Evolutionary conservation across 2,888 invertebrate species (phyloP).

Genomic region (Reticulitermes lucifugus): DNA sequence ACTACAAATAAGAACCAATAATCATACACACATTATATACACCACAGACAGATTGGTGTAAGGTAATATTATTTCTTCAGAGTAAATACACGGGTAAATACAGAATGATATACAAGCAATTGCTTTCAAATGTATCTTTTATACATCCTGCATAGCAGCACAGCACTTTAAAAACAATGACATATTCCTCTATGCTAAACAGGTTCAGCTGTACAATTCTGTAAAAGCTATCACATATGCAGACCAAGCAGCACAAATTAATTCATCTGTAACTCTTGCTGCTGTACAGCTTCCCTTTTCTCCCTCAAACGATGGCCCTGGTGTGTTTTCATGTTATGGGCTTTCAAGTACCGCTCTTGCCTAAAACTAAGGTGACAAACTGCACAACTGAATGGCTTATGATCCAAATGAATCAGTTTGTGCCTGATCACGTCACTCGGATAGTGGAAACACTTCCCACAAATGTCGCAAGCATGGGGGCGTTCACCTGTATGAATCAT

Average conservation of each 20-base stretch:
- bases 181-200: not conserved
- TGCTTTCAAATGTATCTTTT: not conserved
- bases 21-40: not conserved
- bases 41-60: not conserved
- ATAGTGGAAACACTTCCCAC: conserved; percentile 58
- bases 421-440: conserved; percentile 60
- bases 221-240: not conserved
- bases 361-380: conserved; percentile 60
- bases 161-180: not conserved
- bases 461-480: conserved; percentile 66
- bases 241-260: not conserved
- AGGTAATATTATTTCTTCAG: not conserved
- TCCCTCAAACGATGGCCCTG: conserved; percentile 59
- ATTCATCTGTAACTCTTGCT: not conserved
- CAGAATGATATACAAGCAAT: not conserved
- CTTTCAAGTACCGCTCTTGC: conserved; percentile 64
- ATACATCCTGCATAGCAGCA: not conserved
- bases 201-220: not conserved
- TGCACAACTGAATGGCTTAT: conserved; percentile 58
- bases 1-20: not conserved
- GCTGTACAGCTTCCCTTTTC: not conserved
- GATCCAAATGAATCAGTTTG: conserved; percentile 64
- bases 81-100: not conserved
- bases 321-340: conserved; percentile 37
- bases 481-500: conserved; percentile 66